Evolutionary conservation across 2,797 vertebrate species (phyloP).

Genomic region (Sciurus carolinensis): DNA sequence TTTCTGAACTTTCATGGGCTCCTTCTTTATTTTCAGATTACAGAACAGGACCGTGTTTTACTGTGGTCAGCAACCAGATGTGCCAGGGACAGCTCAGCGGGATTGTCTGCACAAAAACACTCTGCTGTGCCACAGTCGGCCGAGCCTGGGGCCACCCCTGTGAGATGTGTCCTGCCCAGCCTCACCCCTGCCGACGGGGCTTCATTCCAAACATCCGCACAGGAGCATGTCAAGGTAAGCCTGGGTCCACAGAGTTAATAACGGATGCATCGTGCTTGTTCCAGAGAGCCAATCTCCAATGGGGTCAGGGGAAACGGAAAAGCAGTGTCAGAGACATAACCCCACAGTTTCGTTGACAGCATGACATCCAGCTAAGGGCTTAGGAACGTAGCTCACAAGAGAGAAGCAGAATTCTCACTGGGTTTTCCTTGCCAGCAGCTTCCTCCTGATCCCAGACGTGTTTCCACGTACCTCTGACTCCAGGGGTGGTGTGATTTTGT

Average conservation of each 20-base stretch:
- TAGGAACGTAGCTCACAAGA: slow-evolving; percentile 83
- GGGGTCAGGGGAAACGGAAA: slow-evolving; percentile 88
- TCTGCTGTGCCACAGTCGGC: slow-evolving; percentile 98
- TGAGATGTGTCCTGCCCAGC: slow-evolving; percentile 99
- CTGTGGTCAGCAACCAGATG: slow-evolving; percentile 99
- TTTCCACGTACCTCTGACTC: slow-evolving; percentile 68
- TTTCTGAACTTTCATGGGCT: slow-evolving; percentile 21
- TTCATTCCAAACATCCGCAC: slow-evolving; percentile 99
- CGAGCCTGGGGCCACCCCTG: slow-evolving; percentile 99
- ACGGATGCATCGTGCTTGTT: slow-evolving; percentile 91
- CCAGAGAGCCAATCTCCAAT: slow-evolving; percentile 90
- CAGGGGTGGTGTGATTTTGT: slow-evolving; percentile 46
- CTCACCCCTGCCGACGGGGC: slow-evolving; percentile 97
- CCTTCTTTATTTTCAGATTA: slow-evolving; percentile 93
- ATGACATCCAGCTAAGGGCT: slow-evolving; percentile 88
- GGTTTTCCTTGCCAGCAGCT: slow-evolving; percentile 82
- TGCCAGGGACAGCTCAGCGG: slow-evolving; percentile 98
- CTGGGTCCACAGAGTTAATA: slow-evolving; percentile 84
- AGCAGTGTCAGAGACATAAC: slow-evolving; percentile 91
- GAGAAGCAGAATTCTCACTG: slow-evolving; percentile 83
- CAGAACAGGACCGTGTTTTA: slow-evolving; percentile 97
- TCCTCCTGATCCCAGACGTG: slow-evolving; percentile 70
- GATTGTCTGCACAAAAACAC: slow-evolving; percentile 98
- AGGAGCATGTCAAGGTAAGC: slow-evolving; percentile 98
- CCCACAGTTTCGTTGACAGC: slow-evolving; percentile 89